Base-by-base conservation (phyloP, 2,113 vertebrate genomes). In the Oceanites oceanicus region DNA sequence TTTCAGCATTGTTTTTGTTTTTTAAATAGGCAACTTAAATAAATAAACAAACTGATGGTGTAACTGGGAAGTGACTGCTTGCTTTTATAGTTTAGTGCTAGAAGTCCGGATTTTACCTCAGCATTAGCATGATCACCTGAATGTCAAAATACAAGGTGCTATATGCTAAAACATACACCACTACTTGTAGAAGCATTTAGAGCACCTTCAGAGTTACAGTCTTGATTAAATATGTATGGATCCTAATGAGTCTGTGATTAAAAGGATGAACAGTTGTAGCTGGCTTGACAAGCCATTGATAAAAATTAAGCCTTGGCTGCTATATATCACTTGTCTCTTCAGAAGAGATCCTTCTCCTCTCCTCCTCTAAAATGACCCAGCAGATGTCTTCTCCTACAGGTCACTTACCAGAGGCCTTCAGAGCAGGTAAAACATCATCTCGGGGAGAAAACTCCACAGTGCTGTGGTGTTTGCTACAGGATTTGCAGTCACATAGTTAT, bases 111-210 rank as follows among this genome's bases (percentile, higher is more conserved):
- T 70, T 87, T 93, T 86, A 85, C 52, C 73, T 94, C 72, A 82
- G 27, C 18, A 9, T 49, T 80, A 92, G n/a, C 15, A 26, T 22
- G 5, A 36, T 74, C 78, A 80, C 36, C 45, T 67, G 66, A 82
- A 90, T 81, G 83, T 85, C 11, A 3, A 82, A 86, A 81, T 77
- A 56, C n/a, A 78, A 94, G 83, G 88, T 91, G 68, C 86, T 94
- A 26, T 36, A 16, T 36, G 72, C 32, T 85, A 27, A 80, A 86
- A 44, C 34, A 81, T 45, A 34, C 11, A 11, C 36, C 72, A 7
- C 55, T 58, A 55, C 36, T 40, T 74, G 15, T 44, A 59, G 59
- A 52, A 70, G 34, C 36, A 68, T 56, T 91, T 73, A 52, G 52
- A 91, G 44, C 34, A 89, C 50, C 32, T 68, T 87, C 67, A 87